Evolutionary conservation across 2,888 invertebrate species (phyloP).

Genomic region (Tetragonula carbonaria): DNA sequence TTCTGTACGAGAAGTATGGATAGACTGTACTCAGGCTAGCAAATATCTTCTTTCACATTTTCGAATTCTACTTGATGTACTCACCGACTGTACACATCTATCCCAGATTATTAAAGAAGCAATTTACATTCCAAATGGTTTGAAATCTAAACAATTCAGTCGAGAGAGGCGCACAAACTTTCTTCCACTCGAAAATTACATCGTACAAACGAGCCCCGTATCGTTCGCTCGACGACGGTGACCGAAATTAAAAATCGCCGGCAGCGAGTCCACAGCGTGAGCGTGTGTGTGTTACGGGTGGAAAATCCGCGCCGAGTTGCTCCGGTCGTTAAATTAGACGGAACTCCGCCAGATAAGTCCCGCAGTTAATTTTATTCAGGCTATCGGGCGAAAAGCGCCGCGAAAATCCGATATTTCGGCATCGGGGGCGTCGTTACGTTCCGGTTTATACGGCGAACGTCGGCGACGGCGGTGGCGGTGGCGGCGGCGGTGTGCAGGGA

Average conservation of each 20-base stretch:
- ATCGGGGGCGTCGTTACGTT: slow-evolving; percentile 47
- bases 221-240: not conserved
- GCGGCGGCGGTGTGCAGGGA: not conserved
- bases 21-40: too few species aligned
- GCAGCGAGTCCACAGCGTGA: too few species aligned
- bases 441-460: slow-evolving; percentile 47
- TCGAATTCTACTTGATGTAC: too few species aligned
- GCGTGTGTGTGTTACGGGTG: not conserved
- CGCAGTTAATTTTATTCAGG: slow-evolving; percentile 54
- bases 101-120: too few species aligned
- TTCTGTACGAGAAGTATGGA: too few species aligned
- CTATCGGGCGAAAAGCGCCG: slow-evolving; percentile 47
- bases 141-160: not conserved
- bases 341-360: slow-evolving; percentile 31
- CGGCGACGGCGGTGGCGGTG: not conserved
- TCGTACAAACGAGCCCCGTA: not conserved
- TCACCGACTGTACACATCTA: too few species aligned
- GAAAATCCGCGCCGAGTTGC: slow-evolving; percentile 19
- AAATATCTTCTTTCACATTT: too few species aligned
- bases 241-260: slow-evolving; percentile 19
- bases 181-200: not conserved
- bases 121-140: too few species aligned
- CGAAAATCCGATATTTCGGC: slow-evolving; percentile 62
- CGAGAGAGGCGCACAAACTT: not conserved
- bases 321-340: slow-evolving; percentile 40